phyloP scores from a whole-genome alignment of 2,797 vertebrate genomes.

The Pantherophis alleghaniensis region DNA sequence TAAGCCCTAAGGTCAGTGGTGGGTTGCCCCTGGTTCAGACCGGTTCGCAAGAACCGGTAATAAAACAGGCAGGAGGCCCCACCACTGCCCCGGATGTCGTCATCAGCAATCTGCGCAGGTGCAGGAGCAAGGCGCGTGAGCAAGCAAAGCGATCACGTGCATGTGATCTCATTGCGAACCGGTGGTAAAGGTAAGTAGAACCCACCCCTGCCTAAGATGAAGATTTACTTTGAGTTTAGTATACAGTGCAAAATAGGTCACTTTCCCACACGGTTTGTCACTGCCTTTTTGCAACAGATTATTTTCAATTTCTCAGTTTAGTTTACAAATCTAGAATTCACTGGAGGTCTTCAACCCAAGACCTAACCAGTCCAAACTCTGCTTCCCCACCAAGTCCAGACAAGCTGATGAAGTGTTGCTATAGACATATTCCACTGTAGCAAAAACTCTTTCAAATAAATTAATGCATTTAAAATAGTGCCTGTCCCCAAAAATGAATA shows the following conservation, averaged over 20 bases:
- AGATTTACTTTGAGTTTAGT: background rate
- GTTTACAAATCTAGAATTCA: background rate
- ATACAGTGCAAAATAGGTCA: background rate
- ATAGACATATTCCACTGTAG: background rate
- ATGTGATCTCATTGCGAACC: rapidly evolving
- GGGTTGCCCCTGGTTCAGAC: no score
- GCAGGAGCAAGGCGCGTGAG: no score
- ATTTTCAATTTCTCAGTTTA: background rate
- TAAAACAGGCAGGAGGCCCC: no score
- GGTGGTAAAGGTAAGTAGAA: no score
- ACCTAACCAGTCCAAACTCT: background rate
- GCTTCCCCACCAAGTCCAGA: background rate
- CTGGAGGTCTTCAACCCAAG: background rate
- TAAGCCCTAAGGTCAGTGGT: background rate
- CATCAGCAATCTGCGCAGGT: no score
- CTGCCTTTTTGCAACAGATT: background rate
- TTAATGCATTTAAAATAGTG: background rate
- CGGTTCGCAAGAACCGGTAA: no score
- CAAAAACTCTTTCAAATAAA: background rate
- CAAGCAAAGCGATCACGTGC: no score
- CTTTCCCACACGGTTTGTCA: background rate
- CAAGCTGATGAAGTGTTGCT: background rate
- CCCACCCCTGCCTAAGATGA: background rate
- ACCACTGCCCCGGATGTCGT: no score
- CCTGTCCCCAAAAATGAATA: background rate